These are phyloP conservation scores for Tragelaphus strepsiceros DNA, from an alignment of 2,113 vertebrate species.

Conservation along the genomic window DNA sequence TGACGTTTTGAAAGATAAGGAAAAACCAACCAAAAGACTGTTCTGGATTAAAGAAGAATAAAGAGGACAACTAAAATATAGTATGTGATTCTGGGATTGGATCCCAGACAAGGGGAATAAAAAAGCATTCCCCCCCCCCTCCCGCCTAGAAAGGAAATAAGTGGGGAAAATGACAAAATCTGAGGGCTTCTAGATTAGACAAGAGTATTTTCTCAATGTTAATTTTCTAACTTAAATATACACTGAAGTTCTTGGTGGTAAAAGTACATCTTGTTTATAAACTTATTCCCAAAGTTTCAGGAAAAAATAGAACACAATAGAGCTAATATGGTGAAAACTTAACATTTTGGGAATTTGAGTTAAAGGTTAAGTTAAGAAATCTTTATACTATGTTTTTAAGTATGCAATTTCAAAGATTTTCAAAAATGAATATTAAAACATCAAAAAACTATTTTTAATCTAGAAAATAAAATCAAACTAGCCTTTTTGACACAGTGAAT, in stretches of 20 bases:
- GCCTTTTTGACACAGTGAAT: not conserved
- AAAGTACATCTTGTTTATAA: not conserved
- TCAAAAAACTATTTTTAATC: not conserved
- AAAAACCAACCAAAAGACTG: not conserved
- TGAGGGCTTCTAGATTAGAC: not conserved
- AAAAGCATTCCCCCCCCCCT: not conserved
- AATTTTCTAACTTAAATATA: slow-evolving; percentile 15
- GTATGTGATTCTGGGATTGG: not conserved
- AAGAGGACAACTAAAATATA: not conserved
- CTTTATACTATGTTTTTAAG: not conserved
- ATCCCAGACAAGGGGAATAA: not conserved
- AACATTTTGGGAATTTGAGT: not conserved
- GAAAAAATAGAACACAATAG: not conserved
- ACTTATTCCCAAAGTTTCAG: not conserved
- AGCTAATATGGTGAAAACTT: not conserved
- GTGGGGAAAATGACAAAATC: not conserved
- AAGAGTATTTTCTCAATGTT: not conserved
- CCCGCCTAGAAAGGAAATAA: not conserved
- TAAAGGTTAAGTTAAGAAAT: slow-evolving; percentile 20
- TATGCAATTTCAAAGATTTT: not conserved
- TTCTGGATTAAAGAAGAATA: not conserved
- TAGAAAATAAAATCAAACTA: slow-evolving; percentile 26
- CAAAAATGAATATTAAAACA: slow-evolving; percentile 7
- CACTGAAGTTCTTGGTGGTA: not conserved
- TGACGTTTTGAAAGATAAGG: not conserved